These are phyloP conservation scores for Chelonia mydas DNA, from an alignment of 2,797 vertebrate genomes.

Conservation along the genomic window DNA sequence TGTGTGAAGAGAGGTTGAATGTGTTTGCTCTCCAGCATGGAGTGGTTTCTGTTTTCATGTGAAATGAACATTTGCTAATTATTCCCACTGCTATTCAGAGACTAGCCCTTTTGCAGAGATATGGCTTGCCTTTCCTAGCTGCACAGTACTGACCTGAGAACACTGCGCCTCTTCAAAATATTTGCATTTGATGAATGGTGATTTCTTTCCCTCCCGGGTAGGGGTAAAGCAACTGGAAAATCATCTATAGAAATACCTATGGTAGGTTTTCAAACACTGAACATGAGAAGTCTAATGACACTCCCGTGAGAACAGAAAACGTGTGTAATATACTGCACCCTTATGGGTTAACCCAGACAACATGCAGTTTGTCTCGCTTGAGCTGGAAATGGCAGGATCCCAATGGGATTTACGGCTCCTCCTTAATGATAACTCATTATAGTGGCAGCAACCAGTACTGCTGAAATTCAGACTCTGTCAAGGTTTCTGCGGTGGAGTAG, in stretches of 20 bases:
- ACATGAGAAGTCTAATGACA: background rate
- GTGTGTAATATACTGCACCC: background rate
- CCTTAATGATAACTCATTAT: conserved; percentile 49
- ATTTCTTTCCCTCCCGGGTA: background rate
- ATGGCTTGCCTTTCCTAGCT: background rate
- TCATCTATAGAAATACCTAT: conserved; percentile 19
- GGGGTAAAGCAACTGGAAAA: background rate
- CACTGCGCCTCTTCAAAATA: conserved; percentile 2
- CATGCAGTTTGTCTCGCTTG: background rate
- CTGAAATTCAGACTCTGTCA: conserved; percentile 6
- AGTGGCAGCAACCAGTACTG: background rate
- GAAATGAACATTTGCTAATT: conserved; percentile 16
- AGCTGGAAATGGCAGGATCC: conserved; percentile 36
- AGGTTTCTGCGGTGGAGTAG: background rate
- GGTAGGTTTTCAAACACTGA: background rate
- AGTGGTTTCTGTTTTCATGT: background rate
- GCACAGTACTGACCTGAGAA: background rate
- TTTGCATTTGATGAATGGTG: conserved; percentile 1
- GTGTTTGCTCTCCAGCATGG: background rate
- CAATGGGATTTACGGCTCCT: conserved; percentile 22
- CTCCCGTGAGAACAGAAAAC: background rate
- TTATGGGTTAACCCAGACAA: conserved; percentile 3
- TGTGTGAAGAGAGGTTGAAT: background rate
- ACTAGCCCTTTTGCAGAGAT: background rate
- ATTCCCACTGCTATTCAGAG: background rate